A percentile compares a stretch with the other conserved stretches of the same genome.
These are phyloP conservation scores for Drosophila pallidifrons DNA, from an alignment of 1,140 invertebrate species.

Conservation along the genomic window DNA sequence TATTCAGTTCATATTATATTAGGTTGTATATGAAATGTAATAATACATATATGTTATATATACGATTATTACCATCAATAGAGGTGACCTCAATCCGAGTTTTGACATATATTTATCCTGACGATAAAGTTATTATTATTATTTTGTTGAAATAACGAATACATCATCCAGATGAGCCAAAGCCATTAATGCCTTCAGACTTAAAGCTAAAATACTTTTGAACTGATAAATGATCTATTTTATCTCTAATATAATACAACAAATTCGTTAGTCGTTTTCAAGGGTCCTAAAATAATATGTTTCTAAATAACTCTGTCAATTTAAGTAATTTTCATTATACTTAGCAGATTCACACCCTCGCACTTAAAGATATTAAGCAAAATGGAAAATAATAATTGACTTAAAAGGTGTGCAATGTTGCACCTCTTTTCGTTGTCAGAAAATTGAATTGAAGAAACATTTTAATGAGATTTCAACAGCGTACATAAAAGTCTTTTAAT, in stretches of 20 bases:
- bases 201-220: no score
- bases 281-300: no score
- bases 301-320: no score
- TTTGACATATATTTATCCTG: background rate
- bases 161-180: no score
- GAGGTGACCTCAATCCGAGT: conserved; percentile 1
- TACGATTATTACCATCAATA: background rate
- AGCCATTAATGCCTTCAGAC: no score
- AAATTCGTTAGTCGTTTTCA: no score
- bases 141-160: no score
- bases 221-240: no score
- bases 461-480: background rate
- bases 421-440: background rate
- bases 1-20: background rate
- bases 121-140: no score
- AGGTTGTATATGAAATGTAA: background rate
- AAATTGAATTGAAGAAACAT: background rate
- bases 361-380: background rate
- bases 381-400: background rate
- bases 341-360: background rate
- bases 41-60: background rate
- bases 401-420: background rate
- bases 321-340: no score
- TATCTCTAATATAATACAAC: no score
- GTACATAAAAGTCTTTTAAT: background rate